Conservation (phyloP, 2,888 invertebrate genomes). For the Idaea dimidiata region DNA sequence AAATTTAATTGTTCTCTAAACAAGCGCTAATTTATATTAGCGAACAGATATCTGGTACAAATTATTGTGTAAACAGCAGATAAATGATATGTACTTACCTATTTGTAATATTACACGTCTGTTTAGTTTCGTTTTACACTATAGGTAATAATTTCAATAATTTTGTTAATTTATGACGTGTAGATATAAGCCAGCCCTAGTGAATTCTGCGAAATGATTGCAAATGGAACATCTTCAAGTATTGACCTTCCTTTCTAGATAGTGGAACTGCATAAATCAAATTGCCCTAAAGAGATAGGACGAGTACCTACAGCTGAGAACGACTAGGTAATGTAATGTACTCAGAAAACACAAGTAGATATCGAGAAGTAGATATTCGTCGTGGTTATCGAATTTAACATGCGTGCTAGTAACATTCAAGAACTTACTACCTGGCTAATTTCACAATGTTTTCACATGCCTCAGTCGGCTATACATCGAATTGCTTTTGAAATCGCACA, state of each 20-base stretch:
- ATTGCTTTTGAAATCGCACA: slow-evolving; percentile 31
- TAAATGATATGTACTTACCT: not conserved
- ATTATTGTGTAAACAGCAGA: slow-evolving; percentile 7
- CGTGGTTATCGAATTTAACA: slow-evolving; percentile 19
- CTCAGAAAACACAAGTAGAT: slow-evolving; percentile 11
- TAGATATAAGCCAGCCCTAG: not conserved
- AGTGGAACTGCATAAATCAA: slow-evolving; percentile 54
- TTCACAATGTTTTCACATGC: slow-evolving; percentile 28
- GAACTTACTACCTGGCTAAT: slow-evolving; percentile 23
- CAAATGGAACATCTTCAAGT: slow-evolving; percentile 57
- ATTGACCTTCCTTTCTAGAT: slow-evolving; percentile 54
- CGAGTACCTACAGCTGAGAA: slow-evolving; percentile 25
- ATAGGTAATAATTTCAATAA: not conserved
- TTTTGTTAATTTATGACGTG: not conserved
- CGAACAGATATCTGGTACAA: slow-evolving; percentile 12
- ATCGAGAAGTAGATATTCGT: slow-evolving; percentile 9
- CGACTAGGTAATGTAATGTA: slow-evolving; percentile 12
- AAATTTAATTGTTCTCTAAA: slow-evolving; percentile 26
- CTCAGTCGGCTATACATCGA: slow-evolving; percentile 27
- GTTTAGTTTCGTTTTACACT: not conserved
- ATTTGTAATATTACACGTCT: not conserved
- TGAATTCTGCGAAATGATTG: slow-evolving; percentile 48
- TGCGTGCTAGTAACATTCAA: slow-evolving; percentile 23
- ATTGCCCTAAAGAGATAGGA: slow-evolving; percentile 37
- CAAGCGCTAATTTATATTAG: not conserved